Evolutionary conservation across 2,888 invertebrate species (phyloP), one percentile per base, ranked within the genome.

Genomic region (Uropetala carovei): DNA sequence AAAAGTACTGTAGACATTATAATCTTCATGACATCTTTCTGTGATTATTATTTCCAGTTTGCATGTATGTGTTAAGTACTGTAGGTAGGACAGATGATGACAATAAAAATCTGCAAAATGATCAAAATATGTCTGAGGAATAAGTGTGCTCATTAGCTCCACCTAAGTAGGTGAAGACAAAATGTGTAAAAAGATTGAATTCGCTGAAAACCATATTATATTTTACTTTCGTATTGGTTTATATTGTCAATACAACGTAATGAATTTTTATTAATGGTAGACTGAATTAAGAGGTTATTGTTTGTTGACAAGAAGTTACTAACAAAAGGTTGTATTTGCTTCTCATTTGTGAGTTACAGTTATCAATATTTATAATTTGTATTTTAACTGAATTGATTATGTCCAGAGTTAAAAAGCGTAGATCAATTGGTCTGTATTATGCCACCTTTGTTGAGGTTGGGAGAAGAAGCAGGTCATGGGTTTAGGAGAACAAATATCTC

Each of bases 71-170:
- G 64, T 89, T 89, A 64, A 89, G 30, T 89, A 43, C 30, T 89
- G 89, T 89, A 89, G 89, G 89, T 89, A 64, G 89, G 89, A 89
- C 89, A 89, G 89, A 89, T 64, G 89, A 89, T 89, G 89, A 89
- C 89, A 89, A 89, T 89, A 89, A 89, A 89, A 89, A 64, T 89
- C 89, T 68, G n/a, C 64, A 89, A 89, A 89, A 89, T 89, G 43
- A 89, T 64, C 10, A 27, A n/a, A n/a, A n/a, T n/a, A 75, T 75
- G 75, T 75, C 75, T 13, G 27, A 75, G 27, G 75, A 75, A 9
- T 75, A 22, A 75, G 75, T 75, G 27, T 75, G 75, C 75, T 75
- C 75, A 22, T 75, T 75, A 68, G 27, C 27, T 75, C 75, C 13
- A 27, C 75, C 75, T 75, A 13, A 75, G 22, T 75, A 75, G n/a